Percentiles rank a stretch among this genome's conserved stretches.
Conservation (phyloP, 2,888 invertebrate species). For the Iphiclides podalirius region DNA sequence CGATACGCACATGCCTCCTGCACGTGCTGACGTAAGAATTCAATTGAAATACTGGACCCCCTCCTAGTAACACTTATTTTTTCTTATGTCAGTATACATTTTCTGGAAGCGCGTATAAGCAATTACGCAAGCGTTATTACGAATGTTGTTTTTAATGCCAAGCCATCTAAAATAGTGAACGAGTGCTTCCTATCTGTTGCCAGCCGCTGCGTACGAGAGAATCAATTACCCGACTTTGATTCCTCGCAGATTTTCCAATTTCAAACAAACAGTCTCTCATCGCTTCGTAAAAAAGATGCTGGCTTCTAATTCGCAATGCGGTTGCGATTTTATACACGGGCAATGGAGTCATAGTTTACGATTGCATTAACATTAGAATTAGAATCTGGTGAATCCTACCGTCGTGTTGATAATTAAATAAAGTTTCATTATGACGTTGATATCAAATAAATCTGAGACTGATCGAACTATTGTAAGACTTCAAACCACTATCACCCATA, state of each 20-base stretch:
- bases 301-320: not conserved
- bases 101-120: too few relatives aligned
- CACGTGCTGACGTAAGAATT: not conserved
- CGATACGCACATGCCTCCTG: not conserved
- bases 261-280: constrained; percentile 2
- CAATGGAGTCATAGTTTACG: too few relatives aligned
- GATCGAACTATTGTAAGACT: too few relatives aligned
- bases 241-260: constrained; percentile 6
- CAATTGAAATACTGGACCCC: too few relatives aligned
- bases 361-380: too few relatives aligned
- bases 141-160: constrained; percentile 7
- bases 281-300: not conserved
- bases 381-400: too few relatives aligned
- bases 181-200: constrained; percentile 4
- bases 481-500: too few relatives aligned
- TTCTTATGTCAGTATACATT: too few relatives aligned
- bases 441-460: too few relatives aligned
- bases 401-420: too few relatives aligned
- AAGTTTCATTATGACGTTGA: too few relatives aligned
- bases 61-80: too few relatives aligned
- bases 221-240: constrained; percentile 11
- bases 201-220: not conserved
- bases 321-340: not conserved
- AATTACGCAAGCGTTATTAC: constrained; percentile 8
- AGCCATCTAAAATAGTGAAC: constrained; percentile 7